Evolutionary conservation across 2,797 vertebrate species (phyloP), one percentile per base, ranked within the genome.

Genomic region (Gallinago nigripennis): DNA sequence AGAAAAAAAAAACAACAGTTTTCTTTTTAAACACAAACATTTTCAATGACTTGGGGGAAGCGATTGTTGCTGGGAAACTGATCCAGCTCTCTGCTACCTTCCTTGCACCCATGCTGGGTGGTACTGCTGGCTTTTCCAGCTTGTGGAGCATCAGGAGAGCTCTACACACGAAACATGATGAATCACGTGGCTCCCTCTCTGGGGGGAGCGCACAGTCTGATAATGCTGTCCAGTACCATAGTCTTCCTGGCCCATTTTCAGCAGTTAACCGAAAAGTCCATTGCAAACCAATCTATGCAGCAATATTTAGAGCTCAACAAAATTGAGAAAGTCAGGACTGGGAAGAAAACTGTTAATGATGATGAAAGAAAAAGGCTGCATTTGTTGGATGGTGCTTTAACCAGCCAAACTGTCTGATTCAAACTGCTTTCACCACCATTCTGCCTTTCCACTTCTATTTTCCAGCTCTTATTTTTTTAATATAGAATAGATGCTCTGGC

Each of bases 1-100:
- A 31, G 17, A n/a, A 15, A 2, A 6, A 3, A 27, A 6, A 0
- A 12, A n/a, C n/a, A 33, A 0, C 16, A 19, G 4, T 70, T 82
- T 83, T 65, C 9, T 91, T 87, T 82, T 71, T 39, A 46, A 69
- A 56, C n/a, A 48, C 19, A 48, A 75, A 27, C 8, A 27, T 82
- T 85, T 69, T 24, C 24, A 33, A 57, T 0, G 0, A 43, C 31
- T 16, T 63, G 20, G 2, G n/a, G 27, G 19, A 72, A 48, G n/a
- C 28, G n/a, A 35, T 70, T 57, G 24, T n/a, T 94, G 6, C 43
- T 65, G 41, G 54, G 33, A 66, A 33, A 19, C 18, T 28, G 48
- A 46, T 91, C 16, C 50, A 31, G 27, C 20, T 65, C 33, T 68
- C 57, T 84, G 41, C 31, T 70, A 6, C 18, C n/a, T 28, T 17